Evolutionary conservation across 1,140 invertebrate species (phyloP).

Genomic region (Eupeodes corollae): DNA sequence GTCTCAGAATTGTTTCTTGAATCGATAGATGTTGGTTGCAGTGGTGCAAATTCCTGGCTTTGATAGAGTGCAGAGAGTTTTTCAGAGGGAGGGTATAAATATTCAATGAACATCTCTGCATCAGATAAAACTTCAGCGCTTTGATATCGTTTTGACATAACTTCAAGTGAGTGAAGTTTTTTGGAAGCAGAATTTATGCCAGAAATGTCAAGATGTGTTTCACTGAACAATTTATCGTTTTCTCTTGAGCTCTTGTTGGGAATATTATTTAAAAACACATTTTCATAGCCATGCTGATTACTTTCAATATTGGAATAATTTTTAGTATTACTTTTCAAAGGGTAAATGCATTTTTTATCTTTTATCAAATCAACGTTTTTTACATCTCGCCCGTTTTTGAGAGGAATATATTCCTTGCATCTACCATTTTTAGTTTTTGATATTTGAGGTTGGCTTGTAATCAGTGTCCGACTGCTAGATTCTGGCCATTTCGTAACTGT

Average conservation of each 20-base stretch:
- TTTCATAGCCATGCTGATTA: too few relatives aligned
- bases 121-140: constrained; percentile 43
- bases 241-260: too few relatives aligned
- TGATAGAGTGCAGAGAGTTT: constrained; percentile 49
- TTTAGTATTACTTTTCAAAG: too few relatives aligned
- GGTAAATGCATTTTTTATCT: too few relatives aligned
- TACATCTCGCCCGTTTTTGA: too few relatives aligned
- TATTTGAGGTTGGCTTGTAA: constrained; percentile 15
- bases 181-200: constrained; percentile 21
- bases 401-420: too few relatives aligned
- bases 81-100: constrained; percentile 46
- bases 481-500: constrained; percentile 51
- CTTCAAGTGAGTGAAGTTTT: constrained; percentile 30
- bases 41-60: constrained; percentile 46
- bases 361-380: too few relatives aligned
- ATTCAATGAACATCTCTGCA: constrained; percentile 31
- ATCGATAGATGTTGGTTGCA: constrained; percentile 13
- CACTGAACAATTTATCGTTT: too few relatives aligned
- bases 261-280: too few relatives aligned
- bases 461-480: constrained; percentile 46
- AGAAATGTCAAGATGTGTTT: too few relatives aligned
- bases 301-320: too few relatives aligned
- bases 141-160: constrained; percentile 42
- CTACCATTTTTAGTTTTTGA: background rate
- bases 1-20: too few relatives aligned